Conservation (phyloP, 2,113 vertebrate genomes). For the Macrotis lagotis region DNA sequence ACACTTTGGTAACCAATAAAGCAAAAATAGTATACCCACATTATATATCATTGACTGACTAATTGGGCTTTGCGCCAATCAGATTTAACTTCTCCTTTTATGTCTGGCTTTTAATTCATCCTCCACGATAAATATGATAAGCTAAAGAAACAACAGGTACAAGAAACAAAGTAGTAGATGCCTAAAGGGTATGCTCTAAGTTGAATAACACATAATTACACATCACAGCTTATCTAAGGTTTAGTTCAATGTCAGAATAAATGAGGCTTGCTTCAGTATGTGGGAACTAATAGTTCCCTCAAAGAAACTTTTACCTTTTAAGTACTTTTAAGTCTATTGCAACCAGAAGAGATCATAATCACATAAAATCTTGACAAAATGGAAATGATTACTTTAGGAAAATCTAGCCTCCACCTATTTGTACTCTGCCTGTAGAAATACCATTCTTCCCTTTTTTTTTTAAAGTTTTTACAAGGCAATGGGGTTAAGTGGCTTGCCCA, state of each 20-base stretch:
- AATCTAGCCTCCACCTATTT: constrained; percentile 1
- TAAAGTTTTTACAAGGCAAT: too few relatives aligned
- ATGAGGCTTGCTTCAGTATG: not conserved
- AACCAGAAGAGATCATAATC: constrained; percentile 11
- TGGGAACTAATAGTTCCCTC: constrained; percentile 16
- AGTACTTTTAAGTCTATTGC: constrained; percentile 11
- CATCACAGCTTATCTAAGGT: constrained; percentile 12
- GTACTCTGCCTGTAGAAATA: not conserved
- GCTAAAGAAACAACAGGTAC: constrained; percentile 12
- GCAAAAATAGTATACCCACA: constrained; percentile 5
- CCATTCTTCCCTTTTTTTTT: constrained; percentile 10
- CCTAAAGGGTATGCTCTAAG: not conserved
- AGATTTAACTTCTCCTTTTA: not conserved
- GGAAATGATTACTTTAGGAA: constrained; percentile 6
- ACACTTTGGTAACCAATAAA: not conserved
- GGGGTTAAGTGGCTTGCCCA: too few relatives aligned
- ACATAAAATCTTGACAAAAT: not conserved
- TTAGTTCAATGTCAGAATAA: not conserved
- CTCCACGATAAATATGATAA: not conserved
- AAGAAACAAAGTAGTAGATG: not conserved
- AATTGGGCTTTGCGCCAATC: not conserved
- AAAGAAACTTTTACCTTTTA: not conserved
- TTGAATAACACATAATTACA: constrained; percentile 7
- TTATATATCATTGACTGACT: not conserved
- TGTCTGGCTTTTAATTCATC: constrained; percentile 13